Evolutionary conservation across 2,797 vertebrate genomes (phyloP), one percentile per base, ranked within the genome.

Genomic region (Chelonia mydas): DNA sequence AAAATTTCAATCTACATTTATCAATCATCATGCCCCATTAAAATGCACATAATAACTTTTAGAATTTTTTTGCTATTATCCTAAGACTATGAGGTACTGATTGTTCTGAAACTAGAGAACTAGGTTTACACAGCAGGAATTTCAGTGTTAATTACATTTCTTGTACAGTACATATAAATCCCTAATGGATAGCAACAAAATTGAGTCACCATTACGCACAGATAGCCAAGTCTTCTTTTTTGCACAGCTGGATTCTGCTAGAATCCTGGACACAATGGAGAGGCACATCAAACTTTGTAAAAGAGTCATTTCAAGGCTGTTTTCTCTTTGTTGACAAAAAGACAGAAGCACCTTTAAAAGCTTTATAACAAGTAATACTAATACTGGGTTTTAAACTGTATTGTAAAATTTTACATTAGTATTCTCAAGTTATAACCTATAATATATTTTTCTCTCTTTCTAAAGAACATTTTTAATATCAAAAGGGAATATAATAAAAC

Each of bases 381-480:
- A 31, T 85, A 89, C 11, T 72, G 6, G 76, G n/a, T 80, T 33
- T 2, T 68, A 85, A 93, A 54, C 8, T n/a, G 7, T 5, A 41
- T 3, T 74, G 12, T 49, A 83, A 89, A 83, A 57, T 1, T 68
- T 4, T 13, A 2, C 4, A 88, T 74, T 57, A 65, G 76, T 47
- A n/a, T 0, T 0, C 31, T 37, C 3, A 51, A 49, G 17, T 21
- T 84, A 8, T 10, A 45, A 54, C 6, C 6, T 68, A 21, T 28
- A 11, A 90, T 83, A 89, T 19, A 11, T 13, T 49, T 68, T 92
- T 84, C 45, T 57, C 50, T 86, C 23, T 45, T 86, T 77, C 91
- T 37, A 10, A 86, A 94, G 33, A 50, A 6, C 50, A 83, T 81
- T 93, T 57, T 84, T 11, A 7, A 7, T 86, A 4, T 33, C 27